A percentile compares a stretch with the other conserved stretches of the same genome.
Conservation (phyloP, 2,888 invertebrate genomes). For the Phyllotreta cruciferae region DNA sequence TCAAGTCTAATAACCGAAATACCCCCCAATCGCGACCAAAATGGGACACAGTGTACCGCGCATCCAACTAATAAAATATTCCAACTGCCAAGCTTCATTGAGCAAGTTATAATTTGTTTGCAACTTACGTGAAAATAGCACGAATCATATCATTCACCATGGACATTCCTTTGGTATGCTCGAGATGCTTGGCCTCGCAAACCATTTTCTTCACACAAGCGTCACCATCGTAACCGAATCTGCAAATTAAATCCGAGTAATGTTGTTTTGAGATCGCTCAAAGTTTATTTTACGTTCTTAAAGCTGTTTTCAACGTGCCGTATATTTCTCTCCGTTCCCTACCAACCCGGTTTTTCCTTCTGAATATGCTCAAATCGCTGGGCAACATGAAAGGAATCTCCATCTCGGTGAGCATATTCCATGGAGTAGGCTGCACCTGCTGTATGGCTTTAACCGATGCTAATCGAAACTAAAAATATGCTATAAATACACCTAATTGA, state of each 20-base stretch:
- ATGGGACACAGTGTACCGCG: too few species aligned
- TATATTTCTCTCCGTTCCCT: slow-evolving; percentile 66
- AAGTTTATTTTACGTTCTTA: slow-evolving; percentile 35
- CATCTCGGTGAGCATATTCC: slow-evolving; percentile 67
- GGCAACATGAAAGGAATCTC: slow-evolving; percentile 67
- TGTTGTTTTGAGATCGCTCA: too few species aligned
- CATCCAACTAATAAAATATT: too few species aligned
- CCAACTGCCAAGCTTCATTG: too few species aligned
- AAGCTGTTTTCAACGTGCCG: slow-evolving; percentile 44
- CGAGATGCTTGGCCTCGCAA: slow-evolving; percentile 69
- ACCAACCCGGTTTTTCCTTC: slow-evolving; percentile 55
- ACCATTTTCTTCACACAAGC: slow-evolving; percentile 71
- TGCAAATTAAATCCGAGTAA: slow-evolving; percentile 47
- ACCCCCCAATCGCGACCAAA: too few species aligned
- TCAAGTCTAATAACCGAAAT: too few species aligned
- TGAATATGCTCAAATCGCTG: slow-evolving; percentile 57
- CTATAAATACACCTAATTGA: not conserved
- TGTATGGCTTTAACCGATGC: slow-evolving; percentile 66
- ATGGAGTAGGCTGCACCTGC: slow-evolving; percentile 65
- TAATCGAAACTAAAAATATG: slow-evolving; percentile 62
- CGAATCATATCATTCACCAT: slow-evolving; percentile 72
- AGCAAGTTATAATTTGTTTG: too few species aligned
- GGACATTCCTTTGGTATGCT: slow-evolving; percentile 68
- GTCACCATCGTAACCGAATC: slow-evolving; percentile 68
- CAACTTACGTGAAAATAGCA: slow-evolving; percentile 68